A percentile compares a stretch with the other conserved stretches of the same genome.
These are phyloP conservation scores for Mimas tiliae DNA, from an alignment of 2,888 invertebrate species.

Conservation along the genomic window DNA sequence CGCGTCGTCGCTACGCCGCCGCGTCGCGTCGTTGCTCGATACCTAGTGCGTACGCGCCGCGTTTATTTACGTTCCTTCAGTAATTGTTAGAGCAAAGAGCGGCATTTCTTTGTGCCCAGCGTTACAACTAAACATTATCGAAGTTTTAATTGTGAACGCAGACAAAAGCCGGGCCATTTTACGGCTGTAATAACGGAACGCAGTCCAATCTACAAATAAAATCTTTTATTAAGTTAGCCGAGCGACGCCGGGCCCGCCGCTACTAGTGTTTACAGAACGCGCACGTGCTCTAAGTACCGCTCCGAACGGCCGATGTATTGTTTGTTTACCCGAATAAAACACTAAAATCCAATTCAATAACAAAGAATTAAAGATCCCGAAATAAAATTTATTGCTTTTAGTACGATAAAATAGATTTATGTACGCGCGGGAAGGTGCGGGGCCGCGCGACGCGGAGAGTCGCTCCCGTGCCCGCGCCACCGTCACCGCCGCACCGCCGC, in stretches of 20 bases:
- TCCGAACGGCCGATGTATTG: slow-evolving; percentile 78
- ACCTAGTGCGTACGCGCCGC: slow-evolving; percentile 35
- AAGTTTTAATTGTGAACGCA: slow-evolving; percentile 81
- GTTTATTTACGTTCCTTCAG: slow-evolving; percentile 74
- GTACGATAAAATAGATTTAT: slow-evolving; percentile 85
- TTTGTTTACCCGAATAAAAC: slow-evolving; percentile 85
- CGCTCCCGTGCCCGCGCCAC: slow-evolving; percentile 30
- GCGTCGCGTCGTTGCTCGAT: slow-evolving; percentile 27
- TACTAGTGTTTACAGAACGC: slow-evolving; percentile 67
- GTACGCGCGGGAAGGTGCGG: slow-evolving; percentile 61
- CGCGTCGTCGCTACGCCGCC: slow-evolving; percentile 34
- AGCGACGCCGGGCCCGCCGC: slow-evolving; percentile 63
- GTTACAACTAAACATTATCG: slow-evolving; percentile 76
- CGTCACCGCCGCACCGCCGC: slow-evolving; percentile 61
- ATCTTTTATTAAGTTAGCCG: slow-evolving; percentile 73
- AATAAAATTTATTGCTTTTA: slow-evolving; percentile 83
- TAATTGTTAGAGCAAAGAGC: slow-evolving; percentile 72
- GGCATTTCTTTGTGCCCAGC: slow-evolving; percentile 76
- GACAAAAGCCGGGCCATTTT: slow-evolving; percentile 71
- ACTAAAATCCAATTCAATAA: slow-evolving; percentile 85
- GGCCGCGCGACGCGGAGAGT: slow-evolving; percentile 47
- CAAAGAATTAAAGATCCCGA: slow-evolving; percentile 85
- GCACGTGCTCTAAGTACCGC: slow-evolving; percentile 80
- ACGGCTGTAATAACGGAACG: slow-evolving; percentile 65
- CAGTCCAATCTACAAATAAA: slow-evolving; percentile 76